Evolutionary conservation across 2,888 invertebrate species (phyloP), one percentile per base, ranked within the genome.

Genomic region (Plagodis pulveraria): DNA sequence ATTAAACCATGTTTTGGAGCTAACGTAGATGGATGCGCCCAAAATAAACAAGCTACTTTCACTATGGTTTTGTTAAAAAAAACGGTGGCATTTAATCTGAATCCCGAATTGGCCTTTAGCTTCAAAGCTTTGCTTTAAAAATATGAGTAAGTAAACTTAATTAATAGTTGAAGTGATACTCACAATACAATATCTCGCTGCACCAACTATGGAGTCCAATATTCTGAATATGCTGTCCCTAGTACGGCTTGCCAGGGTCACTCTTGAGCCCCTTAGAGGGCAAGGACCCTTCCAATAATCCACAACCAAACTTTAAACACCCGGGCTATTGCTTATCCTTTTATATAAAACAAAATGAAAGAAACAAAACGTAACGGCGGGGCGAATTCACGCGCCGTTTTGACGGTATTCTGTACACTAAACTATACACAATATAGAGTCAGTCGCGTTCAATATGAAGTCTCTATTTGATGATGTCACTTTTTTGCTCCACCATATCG

Each of bases 401-500:
- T 91, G 91, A 69, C 86, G 87, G 79, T 70, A 77, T 74, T 73
- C 72, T 76, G 73, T 62, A 79, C 80, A 84, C 85, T 87, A 78
- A 68, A 83, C 62, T 74, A 75, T 66, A 73, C 60, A 71, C 65
- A 58, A 63, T 63, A 63, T 63, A 63, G 66, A 73, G 75, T 83
- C 72, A 67, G 56, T 67, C 58, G 55, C 61, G 70, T 63, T 66
- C 67, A 49, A 56, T 69, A 59, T 65, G 62, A 71, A 66, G 41
- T 63, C 65, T 81, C 74, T 91, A 91, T 87, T 91, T 92, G 76
- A 92, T 89, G 75, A 90, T 91, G 69, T 89, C 91, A 83, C 88
- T 81, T 54, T 69, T 79, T 65, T 74, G 74, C 78, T 82, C 77
- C 69, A 73, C 65, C 96, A 96, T 96, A 94, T 96, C 96, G 90